A percentile compares a stretch with the other conserved stretches of the same genome.
Conservation (phyloP, 2,113 vertebrate genomes). For the Gopherus flavomarginatus region DNA sequence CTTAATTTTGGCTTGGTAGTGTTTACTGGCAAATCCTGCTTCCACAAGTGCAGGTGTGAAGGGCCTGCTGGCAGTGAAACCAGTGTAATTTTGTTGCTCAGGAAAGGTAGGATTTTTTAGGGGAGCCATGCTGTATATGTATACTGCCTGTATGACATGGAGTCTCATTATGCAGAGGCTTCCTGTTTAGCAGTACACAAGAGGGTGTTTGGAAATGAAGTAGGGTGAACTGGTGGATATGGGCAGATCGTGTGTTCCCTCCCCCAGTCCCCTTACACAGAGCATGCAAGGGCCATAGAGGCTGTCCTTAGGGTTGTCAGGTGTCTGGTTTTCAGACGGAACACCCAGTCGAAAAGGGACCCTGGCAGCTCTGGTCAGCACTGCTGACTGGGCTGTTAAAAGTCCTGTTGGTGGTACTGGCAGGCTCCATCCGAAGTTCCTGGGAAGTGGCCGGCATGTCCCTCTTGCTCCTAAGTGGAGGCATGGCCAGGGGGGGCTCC, state of each 20-base stretch:
- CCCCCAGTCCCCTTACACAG: neutral
- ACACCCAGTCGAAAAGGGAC: too few species aligned
- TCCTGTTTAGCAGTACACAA: neutral
- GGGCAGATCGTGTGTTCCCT: neutral
- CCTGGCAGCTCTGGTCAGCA: too few species aligned
- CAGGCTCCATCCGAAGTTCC: too few species aligned
- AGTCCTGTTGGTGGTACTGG: too few species aligned
- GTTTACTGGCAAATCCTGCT: neutral
- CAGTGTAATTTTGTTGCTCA: neutral
- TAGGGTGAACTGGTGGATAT: neutral
- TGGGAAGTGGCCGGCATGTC: too few species aligned
- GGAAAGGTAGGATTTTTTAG: neutral
- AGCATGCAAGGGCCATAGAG: neutral
- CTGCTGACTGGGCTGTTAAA: too few species aligned
- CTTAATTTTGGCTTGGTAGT: neutral
- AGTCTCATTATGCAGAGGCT: neutral
- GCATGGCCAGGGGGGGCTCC: too few species aligned
- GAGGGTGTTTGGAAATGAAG: neutral
- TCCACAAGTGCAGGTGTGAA: neutral
- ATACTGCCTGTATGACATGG: neutral
- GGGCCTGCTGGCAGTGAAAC: neutral
- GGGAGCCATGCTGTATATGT: neutral
- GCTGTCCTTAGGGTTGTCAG: neutral
- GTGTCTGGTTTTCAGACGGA: accelerated
- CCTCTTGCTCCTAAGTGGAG: too few species aligned